phyloP scores from a whole-genome alignment of 1,140 invertebrate genomes.

The Pogonomyrmex californicus region DNA sequence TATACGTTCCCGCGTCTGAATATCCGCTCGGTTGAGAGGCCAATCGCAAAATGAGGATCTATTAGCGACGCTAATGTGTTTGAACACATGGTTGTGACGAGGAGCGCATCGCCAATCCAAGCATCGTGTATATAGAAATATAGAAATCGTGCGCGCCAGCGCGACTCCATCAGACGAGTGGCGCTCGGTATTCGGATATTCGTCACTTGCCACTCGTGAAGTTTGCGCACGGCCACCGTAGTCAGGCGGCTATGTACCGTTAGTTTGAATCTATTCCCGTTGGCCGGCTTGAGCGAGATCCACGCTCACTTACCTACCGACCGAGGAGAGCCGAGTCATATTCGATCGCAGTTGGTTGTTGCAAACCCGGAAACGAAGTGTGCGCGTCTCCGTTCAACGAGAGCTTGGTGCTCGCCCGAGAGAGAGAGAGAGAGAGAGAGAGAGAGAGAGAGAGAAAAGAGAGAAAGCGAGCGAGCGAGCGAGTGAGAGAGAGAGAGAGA shows the following conservation, averaged over 20 bases:
- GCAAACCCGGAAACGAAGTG: conserved; percentile 74
- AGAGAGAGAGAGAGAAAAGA: conserved; percentile 27
- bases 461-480: conserved; percentile 8
- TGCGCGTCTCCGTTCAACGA: conserved; percentile 48
- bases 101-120: conserved; percentile 45
- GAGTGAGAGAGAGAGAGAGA: conserved; percentile 37
- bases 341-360: conserved; percentile 67
- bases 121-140: background rate
- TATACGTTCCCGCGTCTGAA: conserved; percentile 20
- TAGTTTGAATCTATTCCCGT: conserved; percentile 79
- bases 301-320: conserved; percentile 70
- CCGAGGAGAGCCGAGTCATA: conserved; percentile 58
- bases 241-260: conserved; percentile 78
- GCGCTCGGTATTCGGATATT: conserved; percentile 26
- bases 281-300: conserved; percentile 65
- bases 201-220: conserved; percentile 43
- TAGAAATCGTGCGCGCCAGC: conserved; percentile 51
- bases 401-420: conserved; percentile 46
- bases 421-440: conserved; percentile 33
- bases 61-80: background rate
- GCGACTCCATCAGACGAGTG: conserved; percentile 65
- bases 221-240: conserved; percentile 65
- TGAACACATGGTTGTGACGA: conserved; percentile 33
- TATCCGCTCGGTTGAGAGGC: conserved; percentile 43
- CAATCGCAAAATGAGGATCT: conserved; percentile 34